Base-by-base conservation (phyloP, 1,140 invertebrate species). In the Mya arenaria region DNA sequence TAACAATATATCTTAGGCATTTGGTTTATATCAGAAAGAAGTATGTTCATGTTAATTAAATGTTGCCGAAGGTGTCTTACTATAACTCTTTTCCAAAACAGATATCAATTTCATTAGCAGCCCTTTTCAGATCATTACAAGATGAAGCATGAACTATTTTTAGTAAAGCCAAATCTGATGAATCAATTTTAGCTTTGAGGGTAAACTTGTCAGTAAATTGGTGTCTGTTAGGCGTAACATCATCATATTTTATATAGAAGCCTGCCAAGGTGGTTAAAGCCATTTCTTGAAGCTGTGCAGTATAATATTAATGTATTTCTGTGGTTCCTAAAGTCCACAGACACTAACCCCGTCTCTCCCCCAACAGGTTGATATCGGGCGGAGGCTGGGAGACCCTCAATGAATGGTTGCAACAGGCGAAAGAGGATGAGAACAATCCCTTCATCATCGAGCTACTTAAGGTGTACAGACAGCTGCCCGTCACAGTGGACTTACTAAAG, bases 151-250 rank as follows among this genome's bases (percentile, higher is more conserved):
- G n/a, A n/a, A n/a, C n/a, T n/a, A n/a, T n/a, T 84, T 95, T 95
- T 85, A 94, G 98, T 97, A 90, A 94, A 99, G 89, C 99, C 99
- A 97, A 96, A 96, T 32, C 98, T 98, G 94, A 98, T 97, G 0
- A 98, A 97, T 91, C 99, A 99, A 92, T 69, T 97, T 99, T 39
- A 98, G 97, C 86, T 98, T 98, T 94, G 96, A 98, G 32, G 96
- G 97, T 86, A 93, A 97, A 55, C 93, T 99, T n/a, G n/a, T n/a
- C n/a, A n/a, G n/a, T n/a, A n/a, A n/a, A n/a, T n/a, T n/a, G n/a
- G n/a, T n/a, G n/a, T n/a, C n/a, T n/a, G n/a, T n/a, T n/a, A n/a
- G n/a, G n/a, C n/a, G n/a, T n/a, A n/a, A n/a, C n/a, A n/a, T n/a
- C n/a, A n/a, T n/a, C n/a, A n/a, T n/a, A n/a, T n/a, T n/a, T n/a